These are phyloP conservation scores for Ageneiosus marmoratus DNA, from an alignment of 2,113 vertebrate genomes.

Conservation along the genomic window DNA sequence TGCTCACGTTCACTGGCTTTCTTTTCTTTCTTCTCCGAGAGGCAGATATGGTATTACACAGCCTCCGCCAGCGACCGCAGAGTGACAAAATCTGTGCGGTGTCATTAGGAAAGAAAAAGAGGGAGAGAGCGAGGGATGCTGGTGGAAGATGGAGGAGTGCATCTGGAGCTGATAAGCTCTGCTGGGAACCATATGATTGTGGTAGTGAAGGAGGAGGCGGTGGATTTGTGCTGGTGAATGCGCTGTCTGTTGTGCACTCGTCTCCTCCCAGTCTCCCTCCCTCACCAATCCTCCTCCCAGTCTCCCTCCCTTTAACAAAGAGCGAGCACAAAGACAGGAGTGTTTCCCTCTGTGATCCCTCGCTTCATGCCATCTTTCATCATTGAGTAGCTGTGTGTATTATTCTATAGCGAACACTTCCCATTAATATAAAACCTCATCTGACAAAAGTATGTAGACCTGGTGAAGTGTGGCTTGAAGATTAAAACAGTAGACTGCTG, in stretches of 20 bases:
- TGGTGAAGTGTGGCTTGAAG: slow-evolving; percentile 37
- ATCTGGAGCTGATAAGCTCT: slow-evolving; percentile 89
- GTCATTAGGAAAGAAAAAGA: slow-evolving; percentile 75
- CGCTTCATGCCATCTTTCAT: slow-evolving; percentile 71
- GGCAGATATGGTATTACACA: slow-evolving; percentile 82
- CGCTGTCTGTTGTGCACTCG: slow-evolving; percentile 64
- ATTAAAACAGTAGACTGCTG: slow-evolving; percentile 33
- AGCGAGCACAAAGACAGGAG: slow-evolving; percentile 57
- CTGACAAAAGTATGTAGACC: slow-evolving; percentile 67
- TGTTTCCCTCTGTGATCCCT: slow-evolving; percentile 64
- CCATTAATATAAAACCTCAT: slow-evolving; percentile 66
- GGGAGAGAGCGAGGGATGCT: slow-evolving; percentile 68
- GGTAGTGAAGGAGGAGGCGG: slow-evolving; percentile 60
- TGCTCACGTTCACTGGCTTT: slow-evolving; percentile 58
- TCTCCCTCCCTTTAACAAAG: slow-evolving; percentile 47
- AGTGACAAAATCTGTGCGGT: slow-evolving; percentile 91
- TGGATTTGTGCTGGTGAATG: slow-evolving; percentile 62
- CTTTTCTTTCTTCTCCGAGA: slow-evolving; percentile 77
- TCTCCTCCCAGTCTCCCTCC: slow-evolving; percentile 43
- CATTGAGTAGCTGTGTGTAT: slow-evolving; percentile 64
- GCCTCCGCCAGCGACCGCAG: slow-evolving; percentile 85
- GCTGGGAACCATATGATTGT: slow-evolving; percentile 85
- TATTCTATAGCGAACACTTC: slow-evolving; percentile 69
- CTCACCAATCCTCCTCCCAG: slow-evolving; percentile 44
- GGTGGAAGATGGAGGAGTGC: slow-evolving; percentile 79